Evolutionary conservation across 2,113 vertebrate species (phyloP).

Genomic region (Lota lota): DNA sequence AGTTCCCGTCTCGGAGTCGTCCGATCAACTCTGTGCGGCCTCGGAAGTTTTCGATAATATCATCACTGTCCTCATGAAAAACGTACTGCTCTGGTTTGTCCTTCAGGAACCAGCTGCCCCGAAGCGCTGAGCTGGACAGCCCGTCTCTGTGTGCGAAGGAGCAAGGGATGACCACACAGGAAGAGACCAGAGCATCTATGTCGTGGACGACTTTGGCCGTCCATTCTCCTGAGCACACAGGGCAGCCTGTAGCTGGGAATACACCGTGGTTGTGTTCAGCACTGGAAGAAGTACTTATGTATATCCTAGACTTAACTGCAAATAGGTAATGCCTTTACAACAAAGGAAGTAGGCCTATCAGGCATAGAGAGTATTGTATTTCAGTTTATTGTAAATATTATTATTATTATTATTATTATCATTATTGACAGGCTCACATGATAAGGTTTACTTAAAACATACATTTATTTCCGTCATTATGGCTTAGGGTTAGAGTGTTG

Average conservation of each 20-base stretch:
- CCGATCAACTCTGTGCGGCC: slow-evolving; percentile 51
- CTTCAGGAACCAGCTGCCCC: slow-evolving; percentile 45
- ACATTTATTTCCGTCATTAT: too few species aligned
- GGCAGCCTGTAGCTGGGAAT: slow-evolving; percentile 26
- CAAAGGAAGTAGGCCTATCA: too few species aligned
- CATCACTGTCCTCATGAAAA: neutral
- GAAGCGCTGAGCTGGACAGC: slow-evolving; percentile 25
- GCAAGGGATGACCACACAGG: slow-evolving; percentile 67
- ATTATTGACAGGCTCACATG: too few species aligned
- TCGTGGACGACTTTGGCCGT: neutral
- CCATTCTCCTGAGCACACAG: slow-evolving; percentile 38
- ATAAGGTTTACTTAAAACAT: too few species aligned
- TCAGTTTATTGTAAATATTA: too few species aligned
- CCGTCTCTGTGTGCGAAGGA: slow-evolving; percentile 29
- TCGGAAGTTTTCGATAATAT: slow-evolving; percentile 25
- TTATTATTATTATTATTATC: too few species aligned
- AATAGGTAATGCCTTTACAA: too few species aligned
- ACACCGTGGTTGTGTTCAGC: too few species aligned
- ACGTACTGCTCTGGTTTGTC: accelerated
- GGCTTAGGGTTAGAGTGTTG: too few species aligned
- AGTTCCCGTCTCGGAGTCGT: slow-evolving; percentile 39
- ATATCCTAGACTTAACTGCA: too few species aligned
- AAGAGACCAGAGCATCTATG: slow-evolving; percentile 29
- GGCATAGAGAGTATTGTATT: too few species aligned
- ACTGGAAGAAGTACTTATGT: too few species aligned